Evolutionary conservation across 2,797 vertebrate species (phyloP), one percentile per base, ranked within the genome.

Genomic region (Danio jaintianensis): DNA sequence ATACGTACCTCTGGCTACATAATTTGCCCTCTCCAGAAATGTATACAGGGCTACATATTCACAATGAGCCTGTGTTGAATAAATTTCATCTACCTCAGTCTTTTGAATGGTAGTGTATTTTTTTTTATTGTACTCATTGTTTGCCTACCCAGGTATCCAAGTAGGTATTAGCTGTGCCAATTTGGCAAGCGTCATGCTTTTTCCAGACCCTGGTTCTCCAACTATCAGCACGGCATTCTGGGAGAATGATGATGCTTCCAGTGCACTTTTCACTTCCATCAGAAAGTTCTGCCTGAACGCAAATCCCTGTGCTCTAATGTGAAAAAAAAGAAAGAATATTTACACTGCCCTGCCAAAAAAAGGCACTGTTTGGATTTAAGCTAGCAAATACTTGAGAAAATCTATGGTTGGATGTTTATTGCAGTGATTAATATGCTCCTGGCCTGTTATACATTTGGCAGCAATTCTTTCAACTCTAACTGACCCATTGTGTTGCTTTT

Each of bases 191-290:
- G 86, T 78, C 13, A 84, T 82, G 84, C 90, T 94, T 86, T 93
- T 94, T 18, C 93, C 93, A 52, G 82, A 91, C 52, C 91, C 91
- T n/a, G 87, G 81, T 10, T 89, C 86, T 36, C 91, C 92, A 59
- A 92, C 68, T 40, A 93, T 61, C 36, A 93, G 82, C 75, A 89
- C 40, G 3, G 86, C 62, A 45, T 82, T 90, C 82, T 66, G 83
- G 20, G 62, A 75, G 5, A 74, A 59, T 20, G 77, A 61, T 6
- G 82, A 82, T 70, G 72, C 67, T 47, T 82, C 80, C 80, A 93
- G 18, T 12, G 75, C 82, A 69, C 80, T 83, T 81, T 78, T 88
- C 15, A 93, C 70, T 11, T 90, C 85, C 66, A 73, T 58, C 50
- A 94, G 64, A 81, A 91, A 87, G 16, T 77, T 52, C 59, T 86